A percentile compares a stretch with the other conserved stretches of the same genome.
phyloP scores from a whole-genome alignment of 2,888 invertebrate species.

The Tachina fera region DNA sequence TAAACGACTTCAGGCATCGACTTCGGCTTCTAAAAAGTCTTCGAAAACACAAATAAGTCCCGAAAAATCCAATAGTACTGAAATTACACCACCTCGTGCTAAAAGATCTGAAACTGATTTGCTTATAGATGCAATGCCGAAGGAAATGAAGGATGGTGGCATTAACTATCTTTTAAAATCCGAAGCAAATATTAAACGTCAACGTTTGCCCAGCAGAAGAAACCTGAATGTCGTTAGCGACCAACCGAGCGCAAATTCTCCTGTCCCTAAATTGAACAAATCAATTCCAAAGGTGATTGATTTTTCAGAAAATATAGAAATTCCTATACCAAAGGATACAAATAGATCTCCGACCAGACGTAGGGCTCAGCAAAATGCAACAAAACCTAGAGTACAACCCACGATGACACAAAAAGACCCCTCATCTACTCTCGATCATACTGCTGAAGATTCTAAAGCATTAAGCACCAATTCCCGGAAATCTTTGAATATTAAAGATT shows the following conservation, averaged over 20 bases:
- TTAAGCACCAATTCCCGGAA: slow-evolving; percentile 5
- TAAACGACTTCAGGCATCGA: slow-evolving; percentile 24
- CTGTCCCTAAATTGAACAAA: not conserved
- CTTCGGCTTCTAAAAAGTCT: not conserved
- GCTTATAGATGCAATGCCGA: slow-evolving; percentile 70
- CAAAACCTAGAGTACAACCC: slow-evolving; percentile 5
- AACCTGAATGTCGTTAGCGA: not conserved
- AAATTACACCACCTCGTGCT: not conserved
- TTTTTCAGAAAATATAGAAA: slow-evolving; percentile 23
- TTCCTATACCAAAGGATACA: not conserved
- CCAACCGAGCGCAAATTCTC: not conserved
- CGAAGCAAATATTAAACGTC: slow-evolving; percentile 56
- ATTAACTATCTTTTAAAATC: slow-evolving; percentile 52
- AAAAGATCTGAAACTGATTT: slow-evolving; percentile 65
- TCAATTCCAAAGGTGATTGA: slow-evolving; percentile 19
- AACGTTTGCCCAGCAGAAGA: slow-evolving; percentile 37
- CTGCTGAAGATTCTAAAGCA: not conserved
- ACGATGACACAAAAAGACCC: not conserved
- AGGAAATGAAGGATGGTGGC: slow-evolving; percentile 69
- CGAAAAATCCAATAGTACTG: not conserved
- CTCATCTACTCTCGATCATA: not conserved
- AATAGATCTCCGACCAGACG: slow-evolving; percentile 44
- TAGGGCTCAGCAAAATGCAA: slow-evolving; percentile 4
- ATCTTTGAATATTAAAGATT: slow-evolving; percentile 14
- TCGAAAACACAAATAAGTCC: not conserved